A percentile compares a stretch with the other conserved stretches of the same genome.
phyloP scores from a whole-genome alignment of 2,888 invertebrate species.

The Pristionchus arcanus region DNA sequence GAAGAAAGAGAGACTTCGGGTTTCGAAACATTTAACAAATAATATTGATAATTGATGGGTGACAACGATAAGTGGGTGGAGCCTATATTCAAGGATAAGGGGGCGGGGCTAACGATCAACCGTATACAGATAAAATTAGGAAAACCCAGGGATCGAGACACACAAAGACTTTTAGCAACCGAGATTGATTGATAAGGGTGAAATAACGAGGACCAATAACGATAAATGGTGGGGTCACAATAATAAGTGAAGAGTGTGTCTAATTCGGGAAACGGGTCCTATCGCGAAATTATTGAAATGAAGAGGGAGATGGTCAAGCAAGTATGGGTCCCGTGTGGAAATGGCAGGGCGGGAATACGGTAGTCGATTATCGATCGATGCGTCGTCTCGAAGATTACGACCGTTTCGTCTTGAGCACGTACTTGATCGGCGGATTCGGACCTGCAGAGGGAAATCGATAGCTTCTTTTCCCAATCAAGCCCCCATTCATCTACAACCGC shows the following conservation, averaged over 20 bases:
- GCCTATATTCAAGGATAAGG: neutral
- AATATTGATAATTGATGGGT: neutral
- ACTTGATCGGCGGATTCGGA: neutral
- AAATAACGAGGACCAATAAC: neutral
- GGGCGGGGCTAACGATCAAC: neutral
- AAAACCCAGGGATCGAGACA: neutral
- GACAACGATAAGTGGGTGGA: neutral
- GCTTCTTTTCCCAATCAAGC: neutral
- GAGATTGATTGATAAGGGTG: neutral
- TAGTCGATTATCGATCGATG: neutral
- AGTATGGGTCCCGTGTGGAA: neutral
- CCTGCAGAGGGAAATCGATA: neutral
- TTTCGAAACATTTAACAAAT: conserved; percentile 1
- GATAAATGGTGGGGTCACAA: neutral
- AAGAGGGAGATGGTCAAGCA: neutral
- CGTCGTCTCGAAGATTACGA: neutral
- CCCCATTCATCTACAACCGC: no score
- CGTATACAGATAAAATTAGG: neutral
- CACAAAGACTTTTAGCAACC: conserved; percentile 4
- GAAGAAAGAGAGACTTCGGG: neutral
- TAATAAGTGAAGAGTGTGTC: neutral
- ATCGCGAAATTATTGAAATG: neutral
- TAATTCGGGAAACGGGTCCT: neutral
- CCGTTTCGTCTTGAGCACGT: neutral
- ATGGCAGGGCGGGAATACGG: neutral